phyloP scores from a whole-genome alignment of 2,888 invertebrate genomes.

The Noctua janthe region DNA sequence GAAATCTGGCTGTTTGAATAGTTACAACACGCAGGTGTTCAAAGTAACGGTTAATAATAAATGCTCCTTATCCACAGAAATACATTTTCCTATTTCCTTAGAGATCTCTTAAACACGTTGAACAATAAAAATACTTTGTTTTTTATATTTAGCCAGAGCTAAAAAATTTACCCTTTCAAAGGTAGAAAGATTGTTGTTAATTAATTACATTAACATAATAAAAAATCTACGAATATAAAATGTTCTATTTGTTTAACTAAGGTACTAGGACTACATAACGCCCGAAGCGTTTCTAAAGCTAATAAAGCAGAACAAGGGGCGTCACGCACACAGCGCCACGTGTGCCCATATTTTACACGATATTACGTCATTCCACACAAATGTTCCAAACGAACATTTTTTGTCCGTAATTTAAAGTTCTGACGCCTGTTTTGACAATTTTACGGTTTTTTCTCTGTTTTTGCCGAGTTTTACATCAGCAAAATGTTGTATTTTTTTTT shows the following conservation, averaged over 20 bases:
- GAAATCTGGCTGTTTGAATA: not conserved
- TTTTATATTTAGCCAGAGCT: not conserved
- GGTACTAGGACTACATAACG: slow-evolving; percentile 55
- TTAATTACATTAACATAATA: slow-evolving; percentile 22
- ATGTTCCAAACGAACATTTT: slow-evolving; percentile 53
- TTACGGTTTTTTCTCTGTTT: slow-evolving; percentile 51
- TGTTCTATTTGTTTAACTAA: slow-evolving; percentile 40
- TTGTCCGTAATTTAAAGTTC: slow-evolving; percentile 65
- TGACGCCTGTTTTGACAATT: slow-evolving; percentile 63
- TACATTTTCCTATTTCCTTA: not conserved
- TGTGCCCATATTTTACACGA: slow-evolving; percentile 70
- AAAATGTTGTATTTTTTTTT: slow-evolving; percentile 32
- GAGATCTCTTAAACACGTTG: not conserved
- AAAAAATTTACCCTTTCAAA: not conserved
- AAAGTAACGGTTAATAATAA: not conserved
- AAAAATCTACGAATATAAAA: slow-evolving; percentile 16
- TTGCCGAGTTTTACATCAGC: slow-evolving; percentile 20
- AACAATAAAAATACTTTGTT: not conserved
- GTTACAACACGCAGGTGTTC: not conserved
- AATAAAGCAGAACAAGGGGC: slow-evolving; percentile 73
- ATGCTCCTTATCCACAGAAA: not conserved
- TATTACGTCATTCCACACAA: slow-evolving; percentile 68
- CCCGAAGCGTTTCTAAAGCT: slow-evolving; percentile 60
- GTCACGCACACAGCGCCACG: slow-evolving; percentile 74
- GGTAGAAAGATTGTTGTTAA: slow-evolving; percentile 13